phyloP scores from a whole-genome alignment of 1,140 invertebrate genomes.

The Eubasilissa regina region DNA sequence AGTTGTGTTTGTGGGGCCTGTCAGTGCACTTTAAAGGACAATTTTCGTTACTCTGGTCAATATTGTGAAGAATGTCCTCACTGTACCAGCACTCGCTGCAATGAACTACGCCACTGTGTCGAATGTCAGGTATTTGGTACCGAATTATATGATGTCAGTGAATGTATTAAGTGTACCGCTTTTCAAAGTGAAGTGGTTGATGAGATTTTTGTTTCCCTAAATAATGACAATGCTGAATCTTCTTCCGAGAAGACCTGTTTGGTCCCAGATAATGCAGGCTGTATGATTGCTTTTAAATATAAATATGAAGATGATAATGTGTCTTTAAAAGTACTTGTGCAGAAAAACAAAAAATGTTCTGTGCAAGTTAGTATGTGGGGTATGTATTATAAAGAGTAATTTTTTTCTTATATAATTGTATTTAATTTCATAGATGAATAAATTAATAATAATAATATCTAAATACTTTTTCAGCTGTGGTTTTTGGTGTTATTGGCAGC shows the following conservation, averaged over 20 bases:
- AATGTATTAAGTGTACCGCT: constrained; percentile 73
- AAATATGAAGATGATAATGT: constrained; percentile 67
- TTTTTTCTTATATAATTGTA: too few relatives aligned
- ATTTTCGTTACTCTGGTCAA: constrained; percentile 73
- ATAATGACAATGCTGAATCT: constrained; percentile 69
- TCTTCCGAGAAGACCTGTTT: constrained; percentile 62
- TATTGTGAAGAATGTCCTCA: constrained; percentile 78
- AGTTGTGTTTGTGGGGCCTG: constrained; percentile 78
- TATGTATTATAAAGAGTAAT: constrained; percentile 39
- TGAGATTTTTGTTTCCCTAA: constrained; percentile 66
- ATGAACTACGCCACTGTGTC: constrained; percentile 83
- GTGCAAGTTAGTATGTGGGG: constrained; percentile 68
- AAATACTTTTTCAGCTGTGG: constrained; percentile 73
- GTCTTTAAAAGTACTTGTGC: constrained; percentile 64
- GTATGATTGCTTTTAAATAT: constrained; percentile 74
- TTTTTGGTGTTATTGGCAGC: constrained; percentile 89
- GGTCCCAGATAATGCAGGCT: constrained; percentile 68
- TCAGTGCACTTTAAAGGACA: constrained; percentile 71
- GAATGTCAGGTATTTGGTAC: constrained; percentile 81
- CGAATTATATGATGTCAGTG: constrained; percentile 71
- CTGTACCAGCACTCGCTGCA: constrained; percentile 73
- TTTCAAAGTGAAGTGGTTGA: constrained; percentile 64
- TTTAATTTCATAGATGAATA: too few relatives aligned
- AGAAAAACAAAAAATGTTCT: constrained; percentile 67
- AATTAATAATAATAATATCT: too few relatives aligned